phyloP scores from a whole-genome alignment of 2,113 vertebrate genomes.

The Corvus cornix region DNA sequence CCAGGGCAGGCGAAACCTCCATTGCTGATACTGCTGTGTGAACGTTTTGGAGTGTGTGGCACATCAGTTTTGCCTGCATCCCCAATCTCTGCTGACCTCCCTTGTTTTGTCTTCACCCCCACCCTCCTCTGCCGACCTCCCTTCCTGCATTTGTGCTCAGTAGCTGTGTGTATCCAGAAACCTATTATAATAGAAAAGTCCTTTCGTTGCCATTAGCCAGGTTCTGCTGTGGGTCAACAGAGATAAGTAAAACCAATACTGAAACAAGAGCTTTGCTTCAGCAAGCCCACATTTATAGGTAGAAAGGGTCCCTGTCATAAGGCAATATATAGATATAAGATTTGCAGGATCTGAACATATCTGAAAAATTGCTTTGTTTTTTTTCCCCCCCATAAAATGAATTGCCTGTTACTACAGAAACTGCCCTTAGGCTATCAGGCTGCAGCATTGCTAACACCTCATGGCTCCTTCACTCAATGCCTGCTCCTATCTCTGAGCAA shows the following conservation, averaged over 20 bases:
- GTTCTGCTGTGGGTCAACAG: background rate
- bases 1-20: background rate
- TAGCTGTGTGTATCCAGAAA: background rate
- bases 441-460: background rate
- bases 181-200: background rate
- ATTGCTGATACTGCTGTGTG: too few species aligned
- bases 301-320: background rate
- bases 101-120: background rate
- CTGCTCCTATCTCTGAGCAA: background rate
- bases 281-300: background rate
- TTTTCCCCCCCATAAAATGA: accelerated
- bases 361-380: background rate
- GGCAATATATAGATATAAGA: background rate
- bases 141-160: background rate
- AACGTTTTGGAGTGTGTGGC: accelerated
- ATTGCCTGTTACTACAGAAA: background rate
- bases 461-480: background rate
- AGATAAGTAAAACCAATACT: background rate
- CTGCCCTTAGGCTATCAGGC: background rate
- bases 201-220: background rate
- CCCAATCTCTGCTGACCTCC: background rate
- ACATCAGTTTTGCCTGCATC: background rate
- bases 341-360: background rate
- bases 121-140: background rate
- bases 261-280: background rate